Evolutionary conservation across 2,113 vertebrate species (phyloP).

Genomic region (Podarcis muralis): DNA sequence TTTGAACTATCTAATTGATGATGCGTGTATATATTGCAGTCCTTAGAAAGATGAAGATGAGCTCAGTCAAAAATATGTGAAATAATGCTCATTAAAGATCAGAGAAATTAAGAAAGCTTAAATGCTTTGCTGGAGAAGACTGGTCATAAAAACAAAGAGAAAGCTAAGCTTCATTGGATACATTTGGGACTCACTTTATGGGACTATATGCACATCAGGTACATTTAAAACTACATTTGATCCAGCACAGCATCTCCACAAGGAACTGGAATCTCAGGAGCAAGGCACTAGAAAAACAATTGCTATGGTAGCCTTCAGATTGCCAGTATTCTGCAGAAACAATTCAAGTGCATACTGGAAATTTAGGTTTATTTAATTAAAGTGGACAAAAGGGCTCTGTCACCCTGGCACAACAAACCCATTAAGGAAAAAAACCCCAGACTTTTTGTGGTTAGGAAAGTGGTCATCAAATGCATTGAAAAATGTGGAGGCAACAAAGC

Average conservation of each 20-base stretch:
- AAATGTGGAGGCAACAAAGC: too few species aligned
- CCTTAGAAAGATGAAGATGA: neutral
- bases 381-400: neutral
- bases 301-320: neutral
- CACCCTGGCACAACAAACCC: neutral
- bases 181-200: neutral
- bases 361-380: too few species aligned
- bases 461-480: too few species aligned
- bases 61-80: neutral
- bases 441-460: too few species aligned
- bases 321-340: neutral
- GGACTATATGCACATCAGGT: too few species aligned
- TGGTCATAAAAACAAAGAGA: neutral
- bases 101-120: neutral
- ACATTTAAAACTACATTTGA: neutral
- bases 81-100: neutral
- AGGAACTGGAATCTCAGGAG: neutral
- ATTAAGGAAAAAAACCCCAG: too few species aligned
- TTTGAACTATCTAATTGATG: constrained; percentile 7
- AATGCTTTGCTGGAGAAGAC: neutral
- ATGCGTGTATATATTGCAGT: constrained; percentile 19
- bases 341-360: neutral
- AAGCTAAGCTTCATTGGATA: neutral
- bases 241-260: neutral
- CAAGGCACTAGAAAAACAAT: neutral